A percentile compares a stretch with the other conserved stretches of the same genome.
Conservation (phyloP, 1,140 invertebrate genomes). For the Gryon sp. region DNA sequence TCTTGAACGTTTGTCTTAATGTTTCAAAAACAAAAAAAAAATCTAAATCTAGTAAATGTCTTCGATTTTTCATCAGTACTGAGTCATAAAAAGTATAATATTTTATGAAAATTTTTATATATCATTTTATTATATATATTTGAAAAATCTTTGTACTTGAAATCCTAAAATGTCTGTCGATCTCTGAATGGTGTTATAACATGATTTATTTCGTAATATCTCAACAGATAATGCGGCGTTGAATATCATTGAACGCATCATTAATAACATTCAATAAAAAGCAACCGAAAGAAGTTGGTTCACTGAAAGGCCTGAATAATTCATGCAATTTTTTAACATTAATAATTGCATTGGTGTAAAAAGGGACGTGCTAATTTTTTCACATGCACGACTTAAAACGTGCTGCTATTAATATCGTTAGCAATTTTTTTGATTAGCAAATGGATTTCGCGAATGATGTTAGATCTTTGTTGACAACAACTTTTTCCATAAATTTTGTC, state of each 20-base stretch:
- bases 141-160: not conserved
- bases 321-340: slow-evolving; percentile 50
- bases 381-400: too few relatives aligned
- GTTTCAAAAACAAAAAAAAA: too few relatives aligned
- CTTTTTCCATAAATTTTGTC: too few relatives aligned
- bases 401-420: too few relatives aligned
- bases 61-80: too few relatives aligned
- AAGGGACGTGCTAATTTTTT: slow-evolving; percentile 25
- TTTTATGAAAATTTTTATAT: too few relatives aligned
- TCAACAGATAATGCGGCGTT: slow-evolving; percentile 35
- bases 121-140: not conserved
- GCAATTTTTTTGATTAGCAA: too few relatives aligned
- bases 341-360: slow-evolving; percentile 44
- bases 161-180: not conserved
- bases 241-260: slow-evolving; percentile 52
- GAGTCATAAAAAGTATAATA: too few relatives aligned
- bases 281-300: slow-evolving; percentile 47
- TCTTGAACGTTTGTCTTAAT: too few relatives aligned
- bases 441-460: too few relatives aligned
- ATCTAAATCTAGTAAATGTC: too few relatives aligned
- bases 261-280: slow-evolving; percentile 52
- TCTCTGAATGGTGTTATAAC: not conserved
- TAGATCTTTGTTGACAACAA: too few relatives aligned
- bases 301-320: slow-evolving; percentile 53
- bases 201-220: slow-evolving; percentile 43